Evolutionary conservation across 2,888 invertebrate genomes (phyloP).

Genomic region (Pterostichus madidus): DNA sequence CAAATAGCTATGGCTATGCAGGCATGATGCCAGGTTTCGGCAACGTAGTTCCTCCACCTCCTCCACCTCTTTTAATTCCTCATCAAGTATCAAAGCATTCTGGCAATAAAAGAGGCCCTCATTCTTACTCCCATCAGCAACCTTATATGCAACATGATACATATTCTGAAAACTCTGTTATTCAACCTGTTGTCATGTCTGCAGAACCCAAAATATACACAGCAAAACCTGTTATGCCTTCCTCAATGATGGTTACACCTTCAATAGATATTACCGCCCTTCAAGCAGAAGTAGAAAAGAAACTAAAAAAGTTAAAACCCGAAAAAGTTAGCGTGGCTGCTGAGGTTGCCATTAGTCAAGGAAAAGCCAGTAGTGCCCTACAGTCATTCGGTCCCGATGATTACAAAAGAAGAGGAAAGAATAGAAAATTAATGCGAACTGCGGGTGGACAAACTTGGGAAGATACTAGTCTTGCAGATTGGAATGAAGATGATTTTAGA

Average conservation of each 20-base stretch:
- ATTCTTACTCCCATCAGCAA: slow-evolving; percentile 76
- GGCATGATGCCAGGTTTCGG: slow-evolving; percentile 77
- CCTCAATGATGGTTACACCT: slow-evolving; percentile 72
- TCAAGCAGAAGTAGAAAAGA: slow-evolving; percentile 80
- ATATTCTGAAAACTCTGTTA: slow-evolving; percentile 73
- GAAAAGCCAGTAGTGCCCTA: slow-evolving; percentile 80
- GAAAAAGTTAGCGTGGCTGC: slow-evolving; percentile 84
- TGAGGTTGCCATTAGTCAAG: slow-evolving; percentile 83
- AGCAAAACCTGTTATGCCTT: slow-evolving; percentile 76
- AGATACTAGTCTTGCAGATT: slow-evolving; percentile 94
- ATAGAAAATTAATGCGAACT: slow-evolving; percentile 88
- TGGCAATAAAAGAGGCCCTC: slow-evolving; percentile 71
- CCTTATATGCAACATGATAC: slow-evolving; percentile 77
- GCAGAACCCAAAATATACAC: slow-evolving; percentile 86
- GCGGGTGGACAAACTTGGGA: slow-evolving; percentile 99
- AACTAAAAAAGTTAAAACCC: slow-evolving; percentile 82
- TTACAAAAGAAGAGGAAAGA: slow-evolving; percentile 76
- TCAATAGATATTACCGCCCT: slow-evolving; percentile 79
- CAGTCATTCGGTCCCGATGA: slow-evolving; percentile 81
- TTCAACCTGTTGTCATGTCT: slow-evolving; percentile 83
- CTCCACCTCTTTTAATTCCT: slow-evolving; percentile 84
- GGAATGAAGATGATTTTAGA: slow-evolving; percentile 99
- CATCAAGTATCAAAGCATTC: slow-evolving; percentile 79
- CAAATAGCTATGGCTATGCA: slow-evolving; percentile 84
- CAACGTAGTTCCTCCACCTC: slow-evolving; percentile 84